phyloP scores from a whole-genome alignment of 2,797 vertebrate species.

The Menidia menidia region DNA sequence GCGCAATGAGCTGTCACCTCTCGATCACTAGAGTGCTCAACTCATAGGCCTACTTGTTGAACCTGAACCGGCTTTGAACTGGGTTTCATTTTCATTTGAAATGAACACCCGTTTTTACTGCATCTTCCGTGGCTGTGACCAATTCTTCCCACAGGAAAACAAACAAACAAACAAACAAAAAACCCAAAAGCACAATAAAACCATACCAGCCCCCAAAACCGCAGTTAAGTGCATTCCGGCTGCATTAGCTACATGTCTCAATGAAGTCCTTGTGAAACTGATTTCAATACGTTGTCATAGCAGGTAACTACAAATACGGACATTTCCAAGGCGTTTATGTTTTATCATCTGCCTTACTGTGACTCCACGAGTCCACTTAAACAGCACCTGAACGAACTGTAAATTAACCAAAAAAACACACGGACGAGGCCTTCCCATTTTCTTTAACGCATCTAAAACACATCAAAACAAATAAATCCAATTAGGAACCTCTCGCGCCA shows the following conservation, averaged over 20 bases:
- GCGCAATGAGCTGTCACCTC: neutral
- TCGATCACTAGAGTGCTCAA: neutral
- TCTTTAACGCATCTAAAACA: slow-evolving; percentile 72
- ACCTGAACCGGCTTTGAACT: neutral
- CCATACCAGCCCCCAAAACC: neutral
- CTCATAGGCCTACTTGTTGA: no score
- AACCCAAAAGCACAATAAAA: neutral
- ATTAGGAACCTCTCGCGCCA: slow-evolving; percentile 74
- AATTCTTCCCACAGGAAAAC: neutral
- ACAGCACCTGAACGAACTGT: slow-evolving; percentile 34
- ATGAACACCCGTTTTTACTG: neutral
- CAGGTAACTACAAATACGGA: slow-evolving; percentile 10
- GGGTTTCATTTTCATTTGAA: neutral
- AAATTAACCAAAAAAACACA: slow-evolving; percentile 53
- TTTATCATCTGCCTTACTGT: slow-evolving; percentile 16
- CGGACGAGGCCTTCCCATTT: slow-evolving; percentile 38
- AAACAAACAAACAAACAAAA: neutral
- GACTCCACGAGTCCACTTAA: slow-evolving; percentile 20
- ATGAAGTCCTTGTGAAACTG: neutral
- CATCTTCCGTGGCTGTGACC: neutral
- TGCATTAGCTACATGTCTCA: neutral
- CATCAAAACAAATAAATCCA: slow-evolving; percentile 82
- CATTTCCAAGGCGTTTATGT: slow-evolving; percentile 28
- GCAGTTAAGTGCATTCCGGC: neutral
- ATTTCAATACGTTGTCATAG: neutral